A percentile compares a stretch with the other conserved stretches of the same genome.
These are phyloP conservation scores for Vombatus ursinus DNA, from an alignment of 2,113 vertebrate genomes.

Conservation along the genomic window DNA sequence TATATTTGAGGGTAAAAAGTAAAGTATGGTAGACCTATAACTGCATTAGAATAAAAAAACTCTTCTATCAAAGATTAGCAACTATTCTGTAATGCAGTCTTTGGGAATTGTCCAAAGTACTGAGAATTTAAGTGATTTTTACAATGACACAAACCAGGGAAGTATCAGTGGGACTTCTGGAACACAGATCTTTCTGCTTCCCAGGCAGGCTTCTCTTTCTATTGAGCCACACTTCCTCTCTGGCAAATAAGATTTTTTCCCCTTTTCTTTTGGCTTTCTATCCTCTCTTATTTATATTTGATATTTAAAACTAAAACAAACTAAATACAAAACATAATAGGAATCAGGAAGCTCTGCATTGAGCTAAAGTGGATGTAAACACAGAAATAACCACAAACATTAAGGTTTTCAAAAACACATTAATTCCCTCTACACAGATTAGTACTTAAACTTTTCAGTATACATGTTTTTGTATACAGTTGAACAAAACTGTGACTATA, in stretches of 20 bases:
- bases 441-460: slow-evolving; percentile 62
- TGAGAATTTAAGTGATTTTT: not conserved
- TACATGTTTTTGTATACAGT: slow-evolving; percentile 43
- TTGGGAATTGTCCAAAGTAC: not conserved
- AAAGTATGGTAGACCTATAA: not conserved
- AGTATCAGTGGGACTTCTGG: not conserved
- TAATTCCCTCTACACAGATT: slow-evolving; percentile 32
- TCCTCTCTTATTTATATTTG: slow-evolving; percentile 31
- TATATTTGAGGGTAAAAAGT: not conserved
- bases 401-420: slow-evolving; percentile 53
- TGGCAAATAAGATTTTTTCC: not conserved
- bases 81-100: not conserved
- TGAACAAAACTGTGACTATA: slow-evolving; percentile 26
- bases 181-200: not conserved
- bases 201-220: not conserved
- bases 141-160: not conserved
- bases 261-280: slow-evolving; percentile 29
- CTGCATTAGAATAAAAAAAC: not conserved
- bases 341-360: not conserved
- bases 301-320: slow-evolving; percentile 49
- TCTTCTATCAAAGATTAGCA: not conserved
- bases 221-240: not conserved
- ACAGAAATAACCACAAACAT: slow-evolving; percentile 39
- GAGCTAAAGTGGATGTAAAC: slow-evolving; percentile 30
- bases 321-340: slow-evolving; percentile 53